These are phyloP conservation scores for Ceyx erithaca DNA, from an alignment of 2,797 vertebrate species.

Conservation along the genomic window DNA sequence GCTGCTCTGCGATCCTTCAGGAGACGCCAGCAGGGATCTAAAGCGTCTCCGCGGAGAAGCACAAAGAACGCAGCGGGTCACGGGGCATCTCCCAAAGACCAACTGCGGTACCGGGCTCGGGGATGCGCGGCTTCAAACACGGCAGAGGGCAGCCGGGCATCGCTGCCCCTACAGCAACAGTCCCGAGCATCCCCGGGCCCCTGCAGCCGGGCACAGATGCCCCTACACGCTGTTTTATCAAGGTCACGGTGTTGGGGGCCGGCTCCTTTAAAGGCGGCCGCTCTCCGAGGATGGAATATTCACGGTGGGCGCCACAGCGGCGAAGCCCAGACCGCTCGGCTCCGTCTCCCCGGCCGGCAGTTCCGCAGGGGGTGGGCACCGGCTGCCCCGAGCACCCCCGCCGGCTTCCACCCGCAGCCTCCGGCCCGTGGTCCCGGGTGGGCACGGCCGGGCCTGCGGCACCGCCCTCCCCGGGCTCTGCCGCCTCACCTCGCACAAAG, in stretches of 20 bases:
- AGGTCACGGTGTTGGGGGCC: background rate
- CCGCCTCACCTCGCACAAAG: background rate
- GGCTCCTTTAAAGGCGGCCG: background rate
- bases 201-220: background rate
- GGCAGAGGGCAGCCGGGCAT: background rate
- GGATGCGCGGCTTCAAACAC: background rate
- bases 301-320: accelerated
- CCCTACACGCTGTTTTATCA: background rate
- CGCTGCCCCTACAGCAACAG: background rate
- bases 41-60: background rate
- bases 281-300: background rate
- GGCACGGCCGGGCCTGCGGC: background rate
- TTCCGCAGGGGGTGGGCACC: accelerated
- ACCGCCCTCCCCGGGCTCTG: background rate
- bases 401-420: accelerated
- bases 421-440: background rate
- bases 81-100: accelerated
- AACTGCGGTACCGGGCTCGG: background rate
- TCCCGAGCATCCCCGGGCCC: background rate
- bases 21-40: background rate
- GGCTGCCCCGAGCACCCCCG: background rate
- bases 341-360: accelerated
- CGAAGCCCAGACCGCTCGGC: background rate
- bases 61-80: background rate
- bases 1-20: background rate